These are phyloP conservation scores for Embiotoca jacksoni DNA, from an alignment of 2,113 vertebrate species.

Conservation along the genomic window DNA sequence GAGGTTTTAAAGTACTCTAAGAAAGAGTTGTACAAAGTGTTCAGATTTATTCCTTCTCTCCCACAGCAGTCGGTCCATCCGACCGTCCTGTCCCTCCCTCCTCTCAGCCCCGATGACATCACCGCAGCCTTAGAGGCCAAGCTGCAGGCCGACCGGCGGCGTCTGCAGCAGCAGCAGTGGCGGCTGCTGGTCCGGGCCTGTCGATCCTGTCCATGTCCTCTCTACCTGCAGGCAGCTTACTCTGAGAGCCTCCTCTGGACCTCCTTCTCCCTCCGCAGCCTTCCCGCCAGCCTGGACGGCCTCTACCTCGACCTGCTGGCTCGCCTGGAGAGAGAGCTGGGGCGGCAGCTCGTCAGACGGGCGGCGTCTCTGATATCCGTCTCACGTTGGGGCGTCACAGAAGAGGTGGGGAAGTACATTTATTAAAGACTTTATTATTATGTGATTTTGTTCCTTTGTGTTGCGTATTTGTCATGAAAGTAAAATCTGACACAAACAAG, in stretches of 20 bases:
- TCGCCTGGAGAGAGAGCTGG: conserved; percentile 76
- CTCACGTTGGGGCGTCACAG: conserved; percentile 76
- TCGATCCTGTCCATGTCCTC: conserved; percentile 74
- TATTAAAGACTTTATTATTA: too few species aligned
- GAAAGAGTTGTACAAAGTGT: too few species aligned
- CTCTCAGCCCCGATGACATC: conserved; percentile 71
- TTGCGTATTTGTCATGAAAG: too few species aligned
- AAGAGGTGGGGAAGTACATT: conserved; percentile 57
- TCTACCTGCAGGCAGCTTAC: conserved; percentile 76
- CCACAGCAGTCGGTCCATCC: conserved; percentile 43
- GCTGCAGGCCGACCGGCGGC: conserved; percentile 61
- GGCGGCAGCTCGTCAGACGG: conserved; percentile 74
- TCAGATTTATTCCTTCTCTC: neutral
- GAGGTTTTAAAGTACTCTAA: too few species aligned
- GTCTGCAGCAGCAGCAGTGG: conserved; percentile 70
- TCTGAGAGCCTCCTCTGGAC: conserved; percentile 74
- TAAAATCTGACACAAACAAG: too few species aligned
- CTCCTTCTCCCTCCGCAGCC: conserved; percentile 66
- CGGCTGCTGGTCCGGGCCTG: conserved; percentile 70
- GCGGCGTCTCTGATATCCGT: conserved; percentile 70
- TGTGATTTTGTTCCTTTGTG: too few species aligned
- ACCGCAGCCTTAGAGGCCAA: conserved; percentile 52
- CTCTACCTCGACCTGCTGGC: conserved; percentile 70
- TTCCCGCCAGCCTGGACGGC: conserved; percentile 61
- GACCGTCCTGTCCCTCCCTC: conserved; percentile 66